Base-by-base conservation (phyloP, 2,113 vertebrate species). In the Indicator indicator region DNA sequence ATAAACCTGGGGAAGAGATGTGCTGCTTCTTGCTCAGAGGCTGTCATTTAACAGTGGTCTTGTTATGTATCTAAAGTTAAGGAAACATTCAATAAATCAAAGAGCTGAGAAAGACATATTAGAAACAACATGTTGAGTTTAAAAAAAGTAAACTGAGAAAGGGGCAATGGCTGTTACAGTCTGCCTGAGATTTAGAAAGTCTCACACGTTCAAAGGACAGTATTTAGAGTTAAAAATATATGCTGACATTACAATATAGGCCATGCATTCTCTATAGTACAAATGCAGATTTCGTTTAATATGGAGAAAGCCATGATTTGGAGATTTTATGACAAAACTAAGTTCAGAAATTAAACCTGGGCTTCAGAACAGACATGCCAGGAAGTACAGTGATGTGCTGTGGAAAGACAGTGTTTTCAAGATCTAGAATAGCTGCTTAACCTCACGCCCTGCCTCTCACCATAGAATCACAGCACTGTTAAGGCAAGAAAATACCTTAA, bases 121-220 rank as follows among this genome's bases (percentile, higher is more conserved):
- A 87, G 70, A 86, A 63, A 64, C 9, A 72, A 52, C 3, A 9
- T 24, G 14, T 46, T 65, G 58, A 40, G 18, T 67, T 87, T 56
- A 87, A 78, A 79, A 82, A 72, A 21, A 3, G 19, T 83, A 52
- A 93, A 6, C 13, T 56, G 23, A 46, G 78, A 70, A 86, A 70
- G 86, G 14, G 4, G 30, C 65, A 46, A 10, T 23, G 48, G 13
- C 24, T 88, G 52, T 60, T 32, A 56, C 32, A 55, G 33, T 68
- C 26, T 84, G 20, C 59, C 44, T 56, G 77, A 23, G 17, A 76
- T 88, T 97, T 94, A 90, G 93, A 96, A 95, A 97, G 87, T 88
- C 81, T 96, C 76, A 83, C 4, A 17, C 36, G 71, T 87, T 21
- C 62, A 58, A 95, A 82, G 48, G 18, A 67, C 27, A 69, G 62